Conservation (phyloP, 2,888 invertebrate species). For the Drosophila affinis region DNA sequence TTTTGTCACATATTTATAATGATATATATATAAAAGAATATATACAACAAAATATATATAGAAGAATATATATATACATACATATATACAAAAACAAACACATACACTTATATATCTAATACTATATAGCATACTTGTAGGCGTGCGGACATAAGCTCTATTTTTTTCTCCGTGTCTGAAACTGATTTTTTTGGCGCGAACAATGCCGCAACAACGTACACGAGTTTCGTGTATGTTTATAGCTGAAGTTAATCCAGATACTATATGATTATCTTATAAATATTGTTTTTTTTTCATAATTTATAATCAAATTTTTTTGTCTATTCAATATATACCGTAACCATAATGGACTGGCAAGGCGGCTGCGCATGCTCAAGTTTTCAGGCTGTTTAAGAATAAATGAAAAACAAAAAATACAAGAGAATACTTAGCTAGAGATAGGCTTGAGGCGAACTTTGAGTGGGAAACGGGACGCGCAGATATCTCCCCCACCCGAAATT, state of each 20-base stretch:
- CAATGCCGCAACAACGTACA: conserved; percentile 49
- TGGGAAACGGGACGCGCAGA: conserved; percentile 25
- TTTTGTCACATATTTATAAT: conserved; percentile 60
- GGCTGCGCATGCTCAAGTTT: conserved; percentile 46
- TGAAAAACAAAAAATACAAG: conserved; percentile 9
- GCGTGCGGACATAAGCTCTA: conserved; percentile 62
- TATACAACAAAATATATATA: conserved; percentile 31
- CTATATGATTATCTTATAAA: conserved; percentile 48
- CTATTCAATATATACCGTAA: conserved; percentile 36
- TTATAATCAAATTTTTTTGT: conserved; percentile 69
- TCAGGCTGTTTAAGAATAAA: conserved; percentile 40
- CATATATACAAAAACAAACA: conserved; percentile 34
- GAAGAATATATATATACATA: conserved; percentile 26
- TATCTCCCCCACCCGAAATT: conserved; percentile 35
- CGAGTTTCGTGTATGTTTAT: conserved; percentile 51
- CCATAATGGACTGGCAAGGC: conserved; percentile 29
- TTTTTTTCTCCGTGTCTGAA: conserved; percentile 67
- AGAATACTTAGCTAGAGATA: conserved; percentile 33
- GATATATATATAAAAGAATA: conserved; percentile 29
- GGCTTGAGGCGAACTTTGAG: background rate
- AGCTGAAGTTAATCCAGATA: conserved; percentile 61
- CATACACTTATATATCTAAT: conserved; percentile 35
- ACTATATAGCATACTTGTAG: conserved; percentile 51
- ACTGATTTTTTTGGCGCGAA: conserved; percentile 61
- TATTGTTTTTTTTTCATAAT: conserved; percentile 68